These are phyloP conservation scores for Orthosia incerta DNA, from an alignment of 2,888 invertebrate genomes.

Conservation along the genomic window DNA sequence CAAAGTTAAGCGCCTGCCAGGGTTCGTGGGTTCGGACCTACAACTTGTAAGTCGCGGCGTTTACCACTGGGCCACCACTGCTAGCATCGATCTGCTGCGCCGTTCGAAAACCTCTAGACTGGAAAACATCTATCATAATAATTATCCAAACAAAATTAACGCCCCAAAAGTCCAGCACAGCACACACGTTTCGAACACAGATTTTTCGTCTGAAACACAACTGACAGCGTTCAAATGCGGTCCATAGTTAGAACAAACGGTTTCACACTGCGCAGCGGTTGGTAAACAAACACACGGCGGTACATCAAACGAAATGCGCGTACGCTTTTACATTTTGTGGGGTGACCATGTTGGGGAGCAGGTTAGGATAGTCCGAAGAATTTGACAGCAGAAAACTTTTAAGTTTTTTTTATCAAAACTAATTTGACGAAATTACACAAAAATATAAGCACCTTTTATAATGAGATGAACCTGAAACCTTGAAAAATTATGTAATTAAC, in stretches of 20 bases:
- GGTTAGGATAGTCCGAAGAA: conserved; percentile 7
- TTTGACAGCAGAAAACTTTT: background rate
- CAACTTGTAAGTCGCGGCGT: too few relatives aligned
- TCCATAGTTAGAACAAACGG: conserved; percentile 65
- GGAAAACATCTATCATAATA: too few relatives aligned
- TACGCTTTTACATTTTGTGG: conserved; percentile 62
- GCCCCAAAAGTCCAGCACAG: background rate
- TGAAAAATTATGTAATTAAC: too few relatives aligned
- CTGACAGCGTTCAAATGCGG: conserved; percentile 54
- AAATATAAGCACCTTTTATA: too few relatives aligned
- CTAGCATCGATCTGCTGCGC: too few relatives aligned
- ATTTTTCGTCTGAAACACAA: conserved; percentile 40
- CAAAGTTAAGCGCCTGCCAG: too few relatives aligned
- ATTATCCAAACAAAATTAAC: background rate
- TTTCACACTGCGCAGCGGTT: conserved; percentile 54
- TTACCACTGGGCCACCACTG: too few relatives aligned
- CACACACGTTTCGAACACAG: conserved; percentile 13
- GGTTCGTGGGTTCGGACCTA: too few relatives aligned
- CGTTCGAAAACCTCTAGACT: too few relatives aligned
- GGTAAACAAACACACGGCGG: conserved; percentile 74
- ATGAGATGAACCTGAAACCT: too few relatives aligned
- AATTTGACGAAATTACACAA: too few relatives aligned
- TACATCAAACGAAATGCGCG: conserved; percentile 74
- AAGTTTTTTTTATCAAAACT: too few relatives aligned
- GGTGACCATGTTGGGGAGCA: conserved; percentile 24